Evolutionary conservation across 2,113 vertebrate genomes (phyloP), one percentile per base, ranked within the genome.

Genomic region (Etheostoma cragini): DNA sequence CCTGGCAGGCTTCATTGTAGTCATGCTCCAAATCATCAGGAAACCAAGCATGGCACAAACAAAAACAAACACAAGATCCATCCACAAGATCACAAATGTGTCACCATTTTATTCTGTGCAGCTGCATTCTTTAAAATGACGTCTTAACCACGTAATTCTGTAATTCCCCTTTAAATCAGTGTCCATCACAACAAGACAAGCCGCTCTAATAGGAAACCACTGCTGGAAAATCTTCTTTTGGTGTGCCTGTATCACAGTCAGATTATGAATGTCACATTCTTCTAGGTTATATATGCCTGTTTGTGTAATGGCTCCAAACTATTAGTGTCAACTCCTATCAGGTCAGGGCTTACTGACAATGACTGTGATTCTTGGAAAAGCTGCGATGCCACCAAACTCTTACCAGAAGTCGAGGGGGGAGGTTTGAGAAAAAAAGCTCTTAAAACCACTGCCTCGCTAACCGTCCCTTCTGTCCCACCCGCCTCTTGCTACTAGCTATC

Each of bases 331-430:
- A 61, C 61, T 80, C 35, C 26, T 68, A 50, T 81, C 80, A 79
- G 89, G 61, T 81, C 52, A 87, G 56, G 50, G 56, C 50, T 84
- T 87, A 75, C 80, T 49, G 58, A 91, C 77, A 66, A 65, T 24
- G 12, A 83, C 61, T 61, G 71, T 22, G 74, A 71, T 91, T 94
- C 91, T 87, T 88, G 92, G 93, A 94, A 94, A 89, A 91, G 84
- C 90, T 76, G 61, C 64, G 7, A 64, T 52, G 79, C 78, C 87
- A 89, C 85, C 57, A 80, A 84, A 85, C 78, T 63, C 81, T 93
- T 93, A 92, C 91, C 92, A 94, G 93, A 94, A 94, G 81, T 50
- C 16, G 68, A 72, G 76, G 83, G 77, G 63, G 87, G 69, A 22
- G 71, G 72, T 77, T 60, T 12, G 7, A 72, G 62, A 42, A 66